Percentiles rank a stretch among this genome's conserved stretches.
Conservation (phyloP, 2,113 vertebrate species). For the Pristiophorus japonicus region DNA sequence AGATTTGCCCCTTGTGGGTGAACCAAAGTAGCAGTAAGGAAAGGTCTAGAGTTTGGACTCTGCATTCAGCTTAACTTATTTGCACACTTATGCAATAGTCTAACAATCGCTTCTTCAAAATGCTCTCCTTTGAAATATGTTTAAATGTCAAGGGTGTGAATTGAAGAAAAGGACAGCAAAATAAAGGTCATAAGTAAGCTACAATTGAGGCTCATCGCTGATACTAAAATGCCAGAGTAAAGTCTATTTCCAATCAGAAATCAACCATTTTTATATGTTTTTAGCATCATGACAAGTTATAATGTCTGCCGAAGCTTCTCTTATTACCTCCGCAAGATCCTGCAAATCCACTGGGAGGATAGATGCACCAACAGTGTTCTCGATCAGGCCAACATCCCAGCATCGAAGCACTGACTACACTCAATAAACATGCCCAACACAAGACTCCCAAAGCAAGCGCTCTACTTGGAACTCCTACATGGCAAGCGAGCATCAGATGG, state of each 20-base stretch:
- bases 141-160: background rate
- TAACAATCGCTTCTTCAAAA: too few species aligned
- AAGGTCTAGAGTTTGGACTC: background rate
- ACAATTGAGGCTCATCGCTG: background rate
- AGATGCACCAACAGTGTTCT: too few species aligned
- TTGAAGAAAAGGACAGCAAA: background rate
- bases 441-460: too few species aligned
- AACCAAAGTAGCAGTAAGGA: background rate
- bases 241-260: background rate
- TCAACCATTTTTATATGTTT: background rate
- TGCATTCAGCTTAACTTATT: background rate
- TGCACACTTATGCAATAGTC: background rate
- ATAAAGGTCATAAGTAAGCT: background rate
- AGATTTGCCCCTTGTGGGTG: background rate
- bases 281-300: background rate
- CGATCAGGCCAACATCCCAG: too few species aligned
- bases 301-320: background rate
- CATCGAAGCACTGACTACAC: too few species aligned
- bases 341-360: too few species aligned
- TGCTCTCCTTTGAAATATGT: background rate
- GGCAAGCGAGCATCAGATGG: too few species aligned
- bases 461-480: too few species aligned
- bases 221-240: slow-evolving; percentile 19
- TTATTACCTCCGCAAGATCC: too few species aligned
- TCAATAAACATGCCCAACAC: too few species aligned